These are phyloP conservation scores for Drepanosiphum platanoidis DNA, from an alignment of 2,888 invertebrate species.

Conservation along the genomic window DNA sequence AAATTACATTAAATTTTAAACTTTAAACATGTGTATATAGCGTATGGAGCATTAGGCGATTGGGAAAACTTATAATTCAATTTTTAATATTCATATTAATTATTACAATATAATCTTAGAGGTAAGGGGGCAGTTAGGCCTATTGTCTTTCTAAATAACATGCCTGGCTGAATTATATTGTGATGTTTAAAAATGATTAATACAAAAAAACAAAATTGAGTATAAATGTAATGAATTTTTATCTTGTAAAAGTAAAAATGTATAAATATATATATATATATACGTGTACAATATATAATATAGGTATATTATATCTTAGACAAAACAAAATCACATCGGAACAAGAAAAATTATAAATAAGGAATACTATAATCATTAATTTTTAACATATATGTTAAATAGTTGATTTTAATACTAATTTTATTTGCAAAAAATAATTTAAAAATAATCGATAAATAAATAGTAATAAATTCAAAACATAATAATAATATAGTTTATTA, in stretches of 20 bases:
- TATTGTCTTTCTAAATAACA: no score
- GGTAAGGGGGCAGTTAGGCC: no score
- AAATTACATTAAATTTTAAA: no score
- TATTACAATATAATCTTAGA: no score
- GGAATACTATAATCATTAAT: neutral
- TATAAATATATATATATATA: neutral
- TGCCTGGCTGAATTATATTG: no score
- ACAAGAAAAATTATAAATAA: constrained; percentile 29
- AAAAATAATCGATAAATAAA: constrained; percentile 22
- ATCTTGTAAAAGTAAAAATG: neutral
- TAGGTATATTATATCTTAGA: constrained; percentile 25
- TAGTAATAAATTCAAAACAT: constrained; percentile 25
- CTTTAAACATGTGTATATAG: no score
- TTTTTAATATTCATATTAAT: no score
- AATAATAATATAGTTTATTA: neutral
- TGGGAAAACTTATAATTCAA: no score
- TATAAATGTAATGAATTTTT: constrained; percentile 21
- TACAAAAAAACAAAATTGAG: neutral
- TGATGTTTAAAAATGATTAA: no score
- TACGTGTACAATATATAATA: no score
- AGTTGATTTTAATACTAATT: constrained; percentile 24
- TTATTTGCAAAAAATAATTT: constrained; percentile 22
- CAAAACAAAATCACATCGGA: constrained; percentile 39
- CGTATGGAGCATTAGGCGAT: no score
- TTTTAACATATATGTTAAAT: constrained; percentile 1